Evolutionary conservation across 2,113 vertebrate genomes (phyloP), one percentile per base, ranked within the genome.

Genomic region (Sisor rabdophorus): DNA sequence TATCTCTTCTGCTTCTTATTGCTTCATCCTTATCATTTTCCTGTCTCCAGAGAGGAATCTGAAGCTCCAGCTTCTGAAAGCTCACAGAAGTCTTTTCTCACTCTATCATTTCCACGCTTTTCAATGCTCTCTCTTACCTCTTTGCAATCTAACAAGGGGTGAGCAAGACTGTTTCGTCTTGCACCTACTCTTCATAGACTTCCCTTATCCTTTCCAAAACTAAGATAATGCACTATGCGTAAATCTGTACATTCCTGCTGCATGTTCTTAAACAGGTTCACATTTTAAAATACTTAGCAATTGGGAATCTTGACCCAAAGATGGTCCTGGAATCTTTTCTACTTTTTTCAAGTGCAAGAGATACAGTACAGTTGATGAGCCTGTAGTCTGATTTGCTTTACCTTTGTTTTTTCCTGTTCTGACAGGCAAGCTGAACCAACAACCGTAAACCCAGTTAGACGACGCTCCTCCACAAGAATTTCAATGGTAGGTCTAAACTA

Each of bases 41-140:
- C 88, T 85, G 90, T 92, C 89, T 92, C 91, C 88, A 95, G 94
- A 93, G 92, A 93, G 82, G 92, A 92, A 88, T 88, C 89, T 88
- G 92, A 93, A 77, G 90, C 92, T 89, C 88, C 90, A 83, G 85
- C 92, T 89, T 90, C 91, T 90, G 93, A 95, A 90, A 89, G 87
- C 86, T 91, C 91, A 90, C 93, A 94, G 91, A 95, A 94, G 91
- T 93, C 92, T 91, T 92, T 94, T 87, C 93, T 94, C 86, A 92
- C 91, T 92, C 92, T 96, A 81, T 94, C 92, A 81, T 93, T 95
- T 91, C 93, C 94, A 89, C 94, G 92, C 87, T 95, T 95, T 92
- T 92, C 94, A 92, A 94, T 93, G 83, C 94, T 96, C 87, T 94
- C 92, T 90, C 92, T 93, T 92, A 89, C 93, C 89, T 94, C 90